These are phyloP conservation scores for Actinostola sp. DNA, from an alignment of 92 coral and sea anemone species.

Conservation along the genomic window DNA sequence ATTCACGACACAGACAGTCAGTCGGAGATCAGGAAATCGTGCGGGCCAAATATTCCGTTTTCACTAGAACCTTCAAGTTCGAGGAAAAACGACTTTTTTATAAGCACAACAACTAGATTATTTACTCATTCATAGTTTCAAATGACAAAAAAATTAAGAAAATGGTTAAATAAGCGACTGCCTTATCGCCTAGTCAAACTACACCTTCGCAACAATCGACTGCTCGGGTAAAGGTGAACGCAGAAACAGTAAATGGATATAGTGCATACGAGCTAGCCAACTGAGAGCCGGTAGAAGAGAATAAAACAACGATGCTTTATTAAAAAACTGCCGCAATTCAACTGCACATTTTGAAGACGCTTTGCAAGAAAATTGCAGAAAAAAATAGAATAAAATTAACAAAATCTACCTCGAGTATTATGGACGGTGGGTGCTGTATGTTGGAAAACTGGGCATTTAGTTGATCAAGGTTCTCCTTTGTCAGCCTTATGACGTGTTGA, in stretches of 20 bases:
- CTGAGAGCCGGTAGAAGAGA: background rate
- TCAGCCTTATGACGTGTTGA: slow-evolving; percentile 91
- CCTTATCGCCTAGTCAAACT: background rate
- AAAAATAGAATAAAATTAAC: slow-evolving; percentile 22
- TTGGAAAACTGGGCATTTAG: slow-evolving; percentile 88
- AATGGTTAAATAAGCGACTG: slow-evolving; percentile 3
- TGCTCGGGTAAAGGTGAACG: background rate
- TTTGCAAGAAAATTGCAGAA: slow-evolving; percentile 21
- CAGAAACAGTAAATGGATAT: background rate
- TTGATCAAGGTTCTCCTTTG: slow-evolving; percentile 88
- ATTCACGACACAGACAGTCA: background rate
- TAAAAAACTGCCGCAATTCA: background rate
- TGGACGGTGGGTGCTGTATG: slow-evolving; percentile 95
- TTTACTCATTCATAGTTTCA: background rate
- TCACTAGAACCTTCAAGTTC: background rate
- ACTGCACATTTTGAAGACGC: slow-evolving; percentile 32
- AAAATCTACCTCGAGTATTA: slow-evolving; percentile 88
- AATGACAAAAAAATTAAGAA: background rate
- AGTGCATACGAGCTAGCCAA: background rate
- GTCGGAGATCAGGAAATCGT: background rate
- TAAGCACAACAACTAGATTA: background rate
- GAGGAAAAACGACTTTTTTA: background rate
- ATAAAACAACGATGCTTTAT: background rate
- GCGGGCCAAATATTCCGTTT: background rate
- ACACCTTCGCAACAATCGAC: background rate